Evolutionary conservation across 2,797 vertebrate genomes (phyloP).

Genomic region (Cygnus olor): DNA sequence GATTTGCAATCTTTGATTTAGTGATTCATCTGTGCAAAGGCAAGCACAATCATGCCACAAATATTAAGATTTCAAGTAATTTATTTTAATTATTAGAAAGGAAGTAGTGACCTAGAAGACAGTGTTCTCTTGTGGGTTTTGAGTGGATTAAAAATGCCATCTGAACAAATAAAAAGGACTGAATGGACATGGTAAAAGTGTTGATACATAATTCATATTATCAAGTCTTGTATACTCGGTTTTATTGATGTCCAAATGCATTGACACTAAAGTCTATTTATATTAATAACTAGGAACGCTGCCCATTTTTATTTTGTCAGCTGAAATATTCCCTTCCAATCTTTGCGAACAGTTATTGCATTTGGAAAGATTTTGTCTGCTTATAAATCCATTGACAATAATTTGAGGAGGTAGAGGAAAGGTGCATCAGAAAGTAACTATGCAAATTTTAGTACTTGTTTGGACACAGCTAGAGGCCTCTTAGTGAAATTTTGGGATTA

Average conservation of each 20-base stretch:
- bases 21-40: neutral
- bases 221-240: neutral
- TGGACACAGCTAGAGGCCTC: neutral
- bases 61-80: neutral
- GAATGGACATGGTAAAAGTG: neutral
- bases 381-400: slow-evolving; percentile 32
- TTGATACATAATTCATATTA: neutral
- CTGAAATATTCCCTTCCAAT: neutral
- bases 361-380: slow-evolving; percentile 13
- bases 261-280: neutral
- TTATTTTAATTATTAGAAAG: neutral
- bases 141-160: slow-evolving; percentile 29
- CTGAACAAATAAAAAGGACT: neutral
- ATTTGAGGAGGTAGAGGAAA: neutral
- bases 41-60: neutral
- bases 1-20: neutral
- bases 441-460: neutral
- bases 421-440: neutral
- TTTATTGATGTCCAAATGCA: neutral
- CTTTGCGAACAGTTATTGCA: slow-evolving; percentile 14
- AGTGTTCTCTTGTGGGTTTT: neutral
- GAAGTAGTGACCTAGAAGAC: neutral
- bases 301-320: neutral
- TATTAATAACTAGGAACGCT: neutral
- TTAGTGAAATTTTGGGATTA: neutral